These are phyloP conservation scores for Polymixis lichenea DNA, from an alignment of 2,888 invertebrate species.

Conservation along the genomic window DNA sequence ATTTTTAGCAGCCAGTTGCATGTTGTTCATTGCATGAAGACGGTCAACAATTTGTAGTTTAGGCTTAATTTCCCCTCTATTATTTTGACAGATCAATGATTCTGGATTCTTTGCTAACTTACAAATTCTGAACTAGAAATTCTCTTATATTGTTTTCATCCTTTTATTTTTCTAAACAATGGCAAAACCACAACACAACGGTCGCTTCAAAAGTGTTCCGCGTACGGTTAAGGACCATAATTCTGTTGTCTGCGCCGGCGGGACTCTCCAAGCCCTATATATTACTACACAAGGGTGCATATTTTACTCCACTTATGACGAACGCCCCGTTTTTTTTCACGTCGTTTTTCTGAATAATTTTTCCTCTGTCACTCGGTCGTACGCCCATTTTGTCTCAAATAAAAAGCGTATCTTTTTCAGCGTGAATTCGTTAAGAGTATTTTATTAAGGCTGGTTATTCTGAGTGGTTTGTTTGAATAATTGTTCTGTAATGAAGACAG, in stretches of 20 bases:
- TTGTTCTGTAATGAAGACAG: slow-evolving; percentile 61
- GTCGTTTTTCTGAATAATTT: slow-evolving; percentile 65
- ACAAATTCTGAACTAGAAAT: neutral
- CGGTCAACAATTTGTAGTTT: neutral
- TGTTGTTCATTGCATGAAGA: too few relatives aligned
- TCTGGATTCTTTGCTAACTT: neutral
- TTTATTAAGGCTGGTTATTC: slow-evolving; percentile 64
- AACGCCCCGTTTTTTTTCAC: slow-evolving; percentile 62
- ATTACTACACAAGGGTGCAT: slow-evolving; percentile 71
- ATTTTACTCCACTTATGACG: slow-evolving; percentile 71
- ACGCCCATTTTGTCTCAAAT: slow-evolving; percentile 60
- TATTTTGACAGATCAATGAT: neutral
- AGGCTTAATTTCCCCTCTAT: neutral
- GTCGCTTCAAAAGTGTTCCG: slow-evolving; percentile 16
- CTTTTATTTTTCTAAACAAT: slow-evolving; percentile 6
- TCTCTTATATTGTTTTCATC: neutral
- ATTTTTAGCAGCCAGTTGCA: neutral
- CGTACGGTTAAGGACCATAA: slow-evolving; percentile 36
- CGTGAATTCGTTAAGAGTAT: slow-evolving; percentile 62
- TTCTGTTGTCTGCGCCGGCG: slow-evolving; percentile 43
- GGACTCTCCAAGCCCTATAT: slow-evolving; percentile 65
- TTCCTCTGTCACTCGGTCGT: slow-evolving; percentile 63
- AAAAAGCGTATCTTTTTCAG: slow-evolving; percentile 66
- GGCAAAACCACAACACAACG: slow-evolving; percentile 17
- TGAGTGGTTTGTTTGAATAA: slow-evolving; percentile 65